Conservation (phyloP, 2,113 vertebrate genomes). For the Puffinus mauretanicus region DNA sequence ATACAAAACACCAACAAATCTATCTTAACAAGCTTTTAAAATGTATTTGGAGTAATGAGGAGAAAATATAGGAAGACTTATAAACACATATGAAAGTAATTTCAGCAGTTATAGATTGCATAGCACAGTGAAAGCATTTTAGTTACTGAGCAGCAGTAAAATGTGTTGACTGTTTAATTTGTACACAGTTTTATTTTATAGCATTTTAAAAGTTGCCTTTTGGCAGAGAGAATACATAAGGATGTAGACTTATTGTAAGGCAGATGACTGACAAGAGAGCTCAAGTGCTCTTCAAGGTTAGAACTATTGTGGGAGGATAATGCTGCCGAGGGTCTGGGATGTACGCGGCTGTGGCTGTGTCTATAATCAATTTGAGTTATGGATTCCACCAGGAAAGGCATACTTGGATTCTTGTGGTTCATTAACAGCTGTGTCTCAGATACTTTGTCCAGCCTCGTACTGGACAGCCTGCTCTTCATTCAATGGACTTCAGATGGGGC, state of each 20-base stretch:
- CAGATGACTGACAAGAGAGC: neutral
- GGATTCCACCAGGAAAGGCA: neutral
- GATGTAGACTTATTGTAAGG: neutral
- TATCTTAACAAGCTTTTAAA: slow-evolving; percentile 52
- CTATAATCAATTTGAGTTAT: rapidly evolving
- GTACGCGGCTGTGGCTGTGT: neutral
- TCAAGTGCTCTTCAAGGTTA: neutral
- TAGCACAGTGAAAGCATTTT: slow-evolving; percentile 13
- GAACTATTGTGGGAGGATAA: neutral
- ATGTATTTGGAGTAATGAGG: slow-evolving; percentile 28
- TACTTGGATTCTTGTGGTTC: neutral
- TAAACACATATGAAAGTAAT: slow-evolving; percentile 52
- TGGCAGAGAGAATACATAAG: neutral
- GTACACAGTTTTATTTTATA: slow-evolving; percentile 2
- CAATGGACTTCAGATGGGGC: neutral
- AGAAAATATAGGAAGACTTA: slow-evolving; percentile 24
- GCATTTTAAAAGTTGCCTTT: slow-evolving; percentile 43
- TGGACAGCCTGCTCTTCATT: neutral
- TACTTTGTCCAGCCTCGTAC: rapidly evolving
- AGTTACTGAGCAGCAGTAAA: slow-evolving; percentile 34
- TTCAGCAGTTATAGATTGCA: slow-evolving; percentile 29
- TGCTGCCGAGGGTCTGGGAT: neutral
- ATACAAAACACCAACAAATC: slow-evolving; percentile 3
- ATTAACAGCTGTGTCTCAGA: neutral
- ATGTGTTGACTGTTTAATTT: slow-evolving; percentile 19